Evolutionary conservation across 2,888 invertebrate species (phyloP), one percentile per base, ranked within the genome.

Genomic region (Cremastobaeus sp.): DNA sequence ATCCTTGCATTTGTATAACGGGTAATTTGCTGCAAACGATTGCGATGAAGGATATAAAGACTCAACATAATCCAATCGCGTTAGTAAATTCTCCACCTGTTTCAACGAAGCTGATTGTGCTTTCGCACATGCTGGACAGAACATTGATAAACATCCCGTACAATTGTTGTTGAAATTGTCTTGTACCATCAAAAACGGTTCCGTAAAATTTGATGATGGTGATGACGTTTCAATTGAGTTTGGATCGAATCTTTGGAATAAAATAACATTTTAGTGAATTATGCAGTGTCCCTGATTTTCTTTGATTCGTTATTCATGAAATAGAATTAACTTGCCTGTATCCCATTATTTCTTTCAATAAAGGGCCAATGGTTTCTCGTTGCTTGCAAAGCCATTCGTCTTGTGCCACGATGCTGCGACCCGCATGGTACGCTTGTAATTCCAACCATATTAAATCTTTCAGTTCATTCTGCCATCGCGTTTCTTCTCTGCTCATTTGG

Each of bases 371-470:
- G 62, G 90, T 89, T 81, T 93, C 92, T 34, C 96, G 90, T 79
- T 94, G 94, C 39, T 91, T 89, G 82, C 93, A 94, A 12, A 96
- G 89, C 85, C 91, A 93, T 64, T 91, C 91, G 86, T 96, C 96
- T 88, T 96, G 95, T 80, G 94, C 94, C 52, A 92, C 90, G 12
- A 93, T 90, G 0, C 92, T 91, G 43, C 94, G 90, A 76, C 94
- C 94, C 0, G 94, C 94, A 77, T 94, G 91, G 90, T 92, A 93
- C 0, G 96, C 96, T 88, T 95, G 95, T 73, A 97, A 89, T 89
- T 96, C 96, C 79, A 97, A 88, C 97, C 97, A 97, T 79, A 97
- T 94, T 78, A 96, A 90, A 88, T 97, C 96, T 88, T 95, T 95
- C 48, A 95, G 88, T 89, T 95, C 94, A 78, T 94, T 95, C 88